Evolutionary conservation across 2,888 invertebrate species (phyloP), one percentile per base, ranked within the genome.

Genomic region (Timema podura): DNA sequence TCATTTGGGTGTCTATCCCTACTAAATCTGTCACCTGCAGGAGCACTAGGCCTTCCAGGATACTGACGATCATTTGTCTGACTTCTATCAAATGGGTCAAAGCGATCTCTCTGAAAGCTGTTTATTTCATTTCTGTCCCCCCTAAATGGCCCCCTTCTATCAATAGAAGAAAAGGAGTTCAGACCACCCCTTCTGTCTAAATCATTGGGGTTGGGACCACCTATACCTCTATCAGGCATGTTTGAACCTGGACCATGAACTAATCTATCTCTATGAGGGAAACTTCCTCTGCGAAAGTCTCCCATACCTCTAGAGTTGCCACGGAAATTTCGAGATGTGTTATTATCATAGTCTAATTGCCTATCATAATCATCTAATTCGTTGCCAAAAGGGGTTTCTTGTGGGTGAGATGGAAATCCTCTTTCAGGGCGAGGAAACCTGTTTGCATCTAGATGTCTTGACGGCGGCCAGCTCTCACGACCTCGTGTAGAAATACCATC

Each of bases 201-300:
- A 13, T 68, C 68, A 47, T 45, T 68, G 13, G 61, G 68, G 16
- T 13, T 30, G 13, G 45, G 8, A 5, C 51, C 64, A 15, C 64
- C 49, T 10, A 67, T 61, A 10, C 68, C 70, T 49, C 68, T 72
- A 44, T 65, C 67, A 13, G 48, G 15, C 44, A 64, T 67, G 10
- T 59, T 67, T 10, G 69, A 67, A 6, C 75, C 71, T 45, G 73
- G 45, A 48, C 72, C 67, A 51, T 71, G 70, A 11, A 73, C 73
- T 59, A 65, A 44, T 13, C 67, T 64, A 6, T 61, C 61, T 15
- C 61, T 64, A 16, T 61, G 46, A 7, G 54, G 30, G 15, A 65
- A 61, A 44, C 67, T 64, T 15, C 70, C 67, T 51, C 67, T 66
- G 45, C 70, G 48, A 44, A 64, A 70, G 44, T 70, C 70, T 6